phyloP scores from a whole-genome alignment of 2,888 invertebrate genomes.

The Cheilosia vulpina region DNA sequence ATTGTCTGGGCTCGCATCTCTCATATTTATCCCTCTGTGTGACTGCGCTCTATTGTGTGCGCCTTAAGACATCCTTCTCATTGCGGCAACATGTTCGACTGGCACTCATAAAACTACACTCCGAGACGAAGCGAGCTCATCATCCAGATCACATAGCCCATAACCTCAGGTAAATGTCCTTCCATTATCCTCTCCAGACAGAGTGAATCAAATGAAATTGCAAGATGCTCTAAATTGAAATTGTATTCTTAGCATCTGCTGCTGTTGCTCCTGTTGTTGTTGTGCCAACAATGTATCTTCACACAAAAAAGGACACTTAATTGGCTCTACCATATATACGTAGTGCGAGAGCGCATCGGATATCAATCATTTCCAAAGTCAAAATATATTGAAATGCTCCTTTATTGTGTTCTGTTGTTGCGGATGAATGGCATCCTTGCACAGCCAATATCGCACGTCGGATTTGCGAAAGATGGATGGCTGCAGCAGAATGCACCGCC shows the following conservation, averaged over 20 bases:
- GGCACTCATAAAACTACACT: slow-evolving; percentile 69
- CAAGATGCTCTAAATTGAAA: slow-evolving; percentile 73
- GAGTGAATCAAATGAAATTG: slow-evolving; percentile 60
- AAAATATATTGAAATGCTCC: slow-evolving; percentile 70
- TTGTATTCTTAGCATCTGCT: slow-evolving; percentile 68
- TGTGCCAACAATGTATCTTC: slow-evolving; percentile 54
- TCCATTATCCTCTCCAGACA: slow-evolving; percentile 60
- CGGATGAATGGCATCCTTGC: slow-evolving; percentile 69
- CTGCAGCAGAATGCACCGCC: background rate
- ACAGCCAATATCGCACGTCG: slow-evolving; percentile 66
- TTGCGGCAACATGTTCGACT: slow-evolving; percentile 61
- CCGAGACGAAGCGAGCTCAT: slow-evolving; percentile 67
- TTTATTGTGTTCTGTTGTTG: slow-evolving; percentile 51
- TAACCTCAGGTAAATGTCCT: slow-evolving; percentile 70
- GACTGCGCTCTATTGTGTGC: slow-evolving; percentile 54
- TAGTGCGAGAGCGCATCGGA: slow-evolving; percentile 41
- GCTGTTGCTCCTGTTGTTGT: slow-evolving; percentile 56
- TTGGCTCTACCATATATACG: slow-evolving; percentile 40
- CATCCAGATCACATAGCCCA: slow-evolving; percentile 70
- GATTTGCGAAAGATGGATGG: slow-evolving; percentile 68
- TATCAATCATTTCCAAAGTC: slow-evolving; percentile 71
- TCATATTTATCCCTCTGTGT: slow-evolving; percentile 32
- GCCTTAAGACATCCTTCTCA: slow-evolving; percentile 70
- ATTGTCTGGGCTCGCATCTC: slow-evolving; percentile 57
- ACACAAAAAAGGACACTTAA: slow-evolving; percentile 59